phyloP scores from a whole-genome alignment of 2,113 vertebrate species.

The Macrotis lagotis region DNA sequence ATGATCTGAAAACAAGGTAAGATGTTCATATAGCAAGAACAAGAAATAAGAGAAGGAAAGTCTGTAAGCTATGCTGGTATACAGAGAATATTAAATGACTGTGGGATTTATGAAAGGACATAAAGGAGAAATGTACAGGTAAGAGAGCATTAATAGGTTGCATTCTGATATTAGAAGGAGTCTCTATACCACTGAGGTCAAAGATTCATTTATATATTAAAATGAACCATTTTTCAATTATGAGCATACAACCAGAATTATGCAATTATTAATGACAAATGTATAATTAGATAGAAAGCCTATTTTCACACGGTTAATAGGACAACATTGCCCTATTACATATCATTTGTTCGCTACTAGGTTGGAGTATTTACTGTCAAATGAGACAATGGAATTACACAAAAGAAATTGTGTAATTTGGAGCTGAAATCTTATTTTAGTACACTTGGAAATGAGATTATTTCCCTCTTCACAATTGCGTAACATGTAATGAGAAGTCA shows the following conservation, averaged over 20 bases:
- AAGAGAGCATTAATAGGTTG: not conserved
- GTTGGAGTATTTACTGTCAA: rapidly evolving
- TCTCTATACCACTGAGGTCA: not conserved
- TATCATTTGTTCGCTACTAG: conserved; percentile 46
- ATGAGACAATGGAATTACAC: not conserved
- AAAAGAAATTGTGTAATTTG: not conserved
- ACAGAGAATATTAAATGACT: not conserved
- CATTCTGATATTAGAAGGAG: not conserved
- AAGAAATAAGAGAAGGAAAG: not conserved
- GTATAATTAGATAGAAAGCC: not conserved
- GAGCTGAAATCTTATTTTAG: conserved; percentile 1
- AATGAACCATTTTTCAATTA: not conserved
- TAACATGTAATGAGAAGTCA: not conserved
- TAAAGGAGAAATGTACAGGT: not conserved
- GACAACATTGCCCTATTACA: not conserved
- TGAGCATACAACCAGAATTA: not conserved
- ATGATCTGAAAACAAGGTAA: not conserved
- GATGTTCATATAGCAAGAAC: not conserved
- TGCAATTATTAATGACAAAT: not conserved
- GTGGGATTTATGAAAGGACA: not conserved
- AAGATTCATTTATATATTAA: not conserved
- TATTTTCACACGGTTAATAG: not conserved
- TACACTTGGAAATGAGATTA: not conserved
- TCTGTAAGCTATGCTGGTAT: not conserved
- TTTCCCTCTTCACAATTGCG: not conserved